Percentiles rank a stretch among this genome's conserved stretches.
Evolutionary conservation across 2,888 invertebrate species (phyloP).

Genomic region (Trichopoda pennipes): DNA sequence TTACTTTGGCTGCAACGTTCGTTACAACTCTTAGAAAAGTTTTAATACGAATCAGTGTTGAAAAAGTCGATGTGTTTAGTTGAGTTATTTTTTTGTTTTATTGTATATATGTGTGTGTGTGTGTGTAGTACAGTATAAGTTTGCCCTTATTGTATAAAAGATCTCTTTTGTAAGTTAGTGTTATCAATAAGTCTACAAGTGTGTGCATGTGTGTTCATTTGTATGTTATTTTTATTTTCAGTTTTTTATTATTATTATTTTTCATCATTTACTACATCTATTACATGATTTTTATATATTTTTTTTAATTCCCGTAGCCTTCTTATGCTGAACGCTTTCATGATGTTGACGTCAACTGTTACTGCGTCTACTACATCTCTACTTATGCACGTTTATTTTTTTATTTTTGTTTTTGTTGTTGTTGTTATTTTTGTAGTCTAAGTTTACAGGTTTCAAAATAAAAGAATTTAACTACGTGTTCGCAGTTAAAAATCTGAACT

Average conservation of each 20-base stretch:
- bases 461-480: constrained; percentile 74
- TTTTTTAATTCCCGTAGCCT: constrained; percentile 64
- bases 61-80: constrained; percentile 46
- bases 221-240: constrained; percentile 62
- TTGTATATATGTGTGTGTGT: background rate
- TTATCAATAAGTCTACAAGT: constrained; percentile 44
- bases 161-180: constrained; percentile 59
- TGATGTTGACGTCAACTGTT: constrained; percentile 58
- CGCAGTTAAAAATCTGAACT: constrained; percentile 77
- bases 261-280: constrained; percentile 68
- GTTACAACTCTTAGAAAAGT: constrained; percentile 55
- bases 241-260: constrained; percentile 63
- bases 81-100: constrained; percentile 34
- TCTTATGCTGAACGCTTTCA: constrained; percentile 58
- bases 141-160: constrained; percentile 48
- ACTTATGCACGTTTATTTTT: constrained; percentile 58
- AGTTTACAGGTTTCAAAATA: constrained; percentile 71
- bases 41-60: constrained; percentile 25
- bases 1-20: constrained; percentile 54
- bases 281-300: constrained; percentile 67
- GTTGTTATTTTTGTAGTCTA: constrained; percentile 67
- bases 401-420: constrained; percentile 38
- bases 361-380: constrained; percentile 63
- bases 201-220: constrained; percentile 10
- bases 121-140: constrained; percentile 59